A percentile compares a stretch with the other conserved stretches of the same genome.
phyloP scores from a whole-genome alignment of 2,113 vertebrate genomes.

The Ramphastos sulfuratus region DNA sequence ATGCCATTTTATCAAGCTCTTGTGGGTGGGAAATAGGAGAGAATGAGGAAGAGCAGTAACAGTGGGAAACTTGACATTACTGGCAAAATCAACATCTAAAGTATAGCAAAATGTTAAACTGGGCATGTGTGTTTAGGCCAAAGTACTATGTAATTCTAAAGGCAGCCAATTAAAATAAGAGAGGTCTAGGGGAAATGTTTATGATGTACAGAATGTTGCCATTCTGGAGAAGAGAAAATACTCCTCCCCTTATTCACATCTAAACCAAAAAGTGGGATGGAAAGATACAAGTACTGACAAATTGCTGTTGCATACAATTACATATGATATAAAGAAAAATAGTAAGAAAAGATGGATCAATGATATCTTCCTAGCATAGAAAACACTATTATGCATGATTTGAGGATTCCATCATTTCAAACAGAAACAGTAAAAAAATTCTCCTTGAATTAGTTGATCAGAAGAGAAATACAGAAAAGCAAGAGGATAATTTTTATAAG shows the following conservation, averaged over 20 bases:
- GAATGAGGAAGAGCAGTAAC: not conserved
- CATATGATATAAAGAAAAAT: not conserved
- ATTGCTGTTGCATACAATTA: not conserved
- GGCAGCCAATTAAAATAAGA: not conserved
- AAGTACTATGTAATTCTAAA: not conserved
- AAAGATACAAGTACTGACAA: not conserved
- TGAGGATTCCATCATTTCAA: not conserved
- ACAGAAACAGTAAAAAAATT: not conserved
- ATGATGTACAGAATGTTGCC: not conserved
- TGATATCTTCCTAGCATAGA: not conserved
- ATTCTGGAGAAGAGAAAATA: not conserved
- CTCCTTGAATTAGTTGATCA: not conserved
- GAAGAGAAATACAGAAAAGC: not conserved
- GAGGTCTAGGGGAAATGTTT: not conserved
- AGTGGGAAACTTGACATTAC: not conserved
- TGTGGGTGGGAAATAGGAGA: not conserved
- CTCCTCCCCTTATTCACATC: not conserved
- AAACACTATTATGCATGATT: not conserved
- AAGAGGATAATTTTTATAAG: not conserved
- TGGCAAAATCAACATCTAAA: not conserved
- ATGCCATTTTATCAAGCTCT: not conserved
- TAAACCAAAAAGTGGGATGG: not conserved
- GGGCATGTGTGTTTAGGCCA: not conserved
- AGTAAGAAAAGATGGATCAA: not conserved
- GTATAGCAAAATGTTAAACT: not conserved